Percentiles rank a stretch among this genome's conserved stretches.
Evolutionary conservation across 1,140 invertebrate genomes (phyloP).

Genomic region (Drosophila pseudoananassae): DNA sequence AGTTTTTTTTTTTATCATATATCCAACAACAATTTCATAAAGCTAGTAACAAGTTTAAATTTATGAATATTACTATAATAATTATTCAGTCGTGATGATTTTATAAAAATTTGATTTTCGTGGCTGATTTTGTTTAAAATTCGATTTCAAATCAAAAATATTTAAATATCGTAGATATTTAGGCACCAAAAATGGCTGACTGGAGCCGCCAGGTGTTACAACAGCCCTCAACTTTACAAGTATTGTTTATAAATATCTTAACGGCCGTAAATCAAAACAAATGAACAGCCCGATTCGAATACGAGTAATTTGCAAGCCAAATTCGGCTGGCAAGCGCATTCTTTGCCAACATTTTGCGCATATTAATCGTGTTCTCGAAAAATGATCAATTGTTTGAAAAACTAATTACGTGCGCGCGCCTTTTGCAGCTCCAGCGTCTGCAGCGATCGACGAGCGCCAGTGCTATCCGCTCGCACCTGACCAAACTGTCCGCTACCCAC

Average conservation of each 20-base stretch:
- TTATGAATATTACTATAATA: slow-evolving; percentile 5
- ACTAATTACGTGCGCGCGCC: slow-evolving; percentile 58
- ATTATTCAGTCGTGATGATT: neutral
- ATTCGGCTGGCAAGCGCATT: slow-evolving; percentile 58
- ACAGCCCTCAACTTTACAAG: slow-evolving; percentile 10
- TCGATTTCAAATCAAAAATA: neutral
- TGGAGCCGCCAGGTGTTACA: slow-evolving; percentile 24
- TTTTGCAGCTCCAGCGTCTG: slow-evolving; percentile 58
- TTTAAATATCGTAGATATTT: neutral
- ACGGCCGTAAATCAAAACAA: slow-evolving; percentile 28
- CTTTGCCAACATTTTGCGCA: slow-evolving; percentile 63
- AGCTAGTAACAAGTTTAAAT: neutral
- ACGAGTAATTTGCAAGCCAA: slow-evolving; percentile 73
- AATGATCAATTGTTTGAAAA: slow-evolving; percentile 61
- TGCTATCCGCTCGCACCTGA: slow-evolving; percentile 73
- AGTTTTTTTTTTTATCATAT: neutral
- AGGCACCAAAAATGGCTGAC: neutral
- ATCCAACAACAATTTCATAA: neutral
- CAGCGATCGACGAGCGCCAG: slow-evolving; percentile 66
- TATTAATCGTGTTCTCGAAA: slow-evolving; percentile 46
- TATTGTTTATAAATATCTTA: slow-evolving; percentile 3
- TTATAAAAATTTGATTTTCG: slow-evolving; percentile 3
- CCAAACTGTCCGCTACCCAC: slow-evolving; percentile 71
- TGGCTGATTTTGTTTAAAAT: no score
- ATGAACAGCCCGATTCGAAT: slow-evolving; percentile 41